These are phyloP conservation scores for Trichosurus vulpecula DNA, from an alignment of 2,797 vertebrate species.

Conservation along the genomic window DNA sequence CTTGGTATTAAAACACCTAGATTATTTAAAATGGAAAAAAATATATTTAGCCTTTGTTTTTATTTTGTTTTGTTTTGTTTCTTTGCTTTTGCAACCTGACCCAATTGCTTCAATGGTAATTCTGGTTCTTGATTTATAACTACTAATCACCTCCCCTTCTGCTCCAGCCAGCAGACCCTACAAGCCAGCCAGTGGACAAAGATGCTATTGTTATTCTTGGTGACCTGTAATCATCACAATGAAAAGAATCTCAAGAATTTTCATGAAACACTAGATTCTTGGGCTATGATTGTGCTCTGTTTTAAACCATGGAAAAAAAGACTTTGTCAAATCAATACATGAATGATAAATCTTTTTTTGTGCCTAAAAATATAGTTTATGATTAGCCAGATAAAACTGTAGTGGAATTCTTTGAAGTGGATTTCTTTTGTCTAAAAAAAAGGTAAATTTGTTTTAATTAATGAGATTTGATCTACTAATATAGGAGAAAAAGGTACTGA, in stretches of 20 bases:
- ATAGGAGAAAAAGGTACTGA: not conserved
- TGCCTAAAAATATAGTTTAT: not conserved
- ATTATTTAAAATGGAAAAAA: not conserved
- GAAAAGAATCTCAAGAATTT: not conserved
- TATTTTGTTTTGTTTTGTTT: not conserved
- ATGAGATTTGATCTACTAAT: constrained; percentile 3
- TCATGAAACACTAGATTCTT: not conserved
- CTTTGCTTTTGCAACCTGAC: not conserved
- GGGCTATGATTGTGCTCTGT: not conserved
- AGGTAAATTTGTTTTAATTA: not conserved
- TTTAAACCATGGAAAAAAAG: constrained; percentile 3
- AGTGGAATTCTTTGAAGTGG: not conserved
- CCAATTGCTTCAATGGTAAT: not conserved
- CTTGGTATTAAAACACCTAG: not conserved
- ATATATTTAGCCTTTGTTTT: not conserved
- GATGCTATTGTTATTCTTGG: not conserved
- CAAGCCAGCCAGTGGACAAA: not conserved
- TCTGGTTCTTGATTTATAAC: not conserved
- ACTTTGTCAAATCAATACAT: not conserved
- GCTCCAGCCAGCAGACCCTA: not conserved
- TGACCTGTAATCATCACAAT: not conserved
- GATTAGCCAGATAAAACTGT: not conserved
- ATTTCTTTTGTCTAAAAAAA: not conserved
- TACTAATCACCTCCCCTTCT: not conserved
- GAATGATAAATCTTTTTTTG: not conserved